Evolutionary conservation across 2,888 invertebrate species (phyloP).

Genomic region (Noctuana brunneofusca): DNA sequence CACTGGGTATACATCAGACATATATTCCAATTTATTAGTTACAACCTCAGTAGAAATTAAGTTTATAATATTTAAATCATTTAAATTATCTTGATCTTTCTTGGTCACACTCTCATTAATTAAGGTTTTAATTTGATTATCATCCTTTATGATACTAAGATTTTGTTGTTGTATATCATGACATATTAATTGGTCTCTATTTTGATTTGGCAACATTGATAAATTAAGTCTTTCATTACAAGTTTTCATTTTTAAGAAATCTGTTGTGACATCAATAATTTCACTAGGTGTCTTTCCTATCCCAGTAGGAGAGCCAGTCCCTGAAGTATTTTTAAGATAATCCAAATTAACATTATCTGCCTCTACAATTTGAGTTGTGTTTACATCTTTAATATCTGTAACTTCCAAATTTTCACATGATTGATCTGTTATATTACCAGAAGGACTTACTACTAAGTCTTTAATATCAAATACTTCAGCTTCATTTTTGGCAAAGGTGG

Average conservation of each 20-base stretch:
- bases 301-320: not conserved
- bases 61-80: not conserved
- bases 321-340: not conserved
- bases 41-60: not conserved
- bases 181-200: not conserved
- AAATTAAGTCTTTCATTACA: not conserved
- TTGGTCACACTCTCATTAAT: not conserved
- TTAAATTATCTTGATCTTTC: not conserved
- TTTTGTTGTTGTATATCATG: not conserved
- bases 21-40: not conserved
- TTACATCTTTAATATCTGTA: not conserved
- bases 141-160: not conserved
- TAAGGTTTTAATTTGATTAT: too few relatives aligned
- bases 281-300: not conserved
- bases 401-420: not conserved
- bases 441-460: constrained; percentile 4
- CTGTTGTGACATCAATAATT: not conserved
- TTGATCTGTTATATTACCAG: not conserved
- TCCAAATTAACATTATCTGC: not conserved
- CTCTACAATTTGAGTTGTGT: not conserved
- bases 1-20: not conserved
- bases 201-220: not conserved
- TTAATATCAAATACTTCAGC: constrained; percentile 35
- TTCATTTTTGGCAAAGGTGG: constrained; percentile 64
- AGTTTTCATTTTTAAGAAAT: not conserved